Percentiles rank a stretch among this genome's conserved stretches.
Conservation (phyloP, 2,797 vertebrate genomes). For the Falco biarmicus region DNA sequence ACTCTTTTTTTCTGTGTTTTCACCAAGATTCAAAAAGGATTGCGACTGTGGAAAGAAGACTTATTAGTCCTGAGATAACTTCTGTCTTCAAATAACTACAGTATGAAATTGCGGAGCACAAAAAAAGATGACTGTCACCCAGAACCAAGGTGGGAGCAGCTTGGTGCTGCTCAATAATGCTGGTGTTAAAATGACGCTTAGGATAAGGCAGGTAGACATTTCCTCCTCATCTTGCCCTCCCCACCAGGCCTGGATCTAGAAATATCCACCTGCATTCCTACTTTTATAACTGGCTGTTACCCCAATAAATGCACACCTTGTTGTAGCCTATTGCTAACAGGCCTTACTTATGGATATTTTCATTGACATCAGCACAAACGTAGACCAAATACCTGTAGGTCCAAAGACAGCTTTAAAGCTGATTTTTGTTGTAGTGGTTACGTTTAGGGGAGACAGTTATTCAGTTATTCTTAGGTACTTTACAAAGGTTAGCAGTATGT, state of each 20-base stretch:
- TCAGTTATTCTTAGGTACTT: background rate
- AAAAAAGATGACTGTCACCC: fast-evolving
- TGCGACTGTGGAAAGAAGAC: background rate
- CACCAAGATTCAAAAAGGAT: background rate
- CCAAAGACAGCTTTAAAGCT: background rate
- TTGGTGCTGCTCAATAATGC: background rate
- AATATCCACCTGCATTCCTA: background rate
- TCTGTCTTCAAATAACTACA: background rate
- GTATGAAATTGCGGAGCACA: background rate
- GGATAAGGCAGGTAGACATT: background rate
- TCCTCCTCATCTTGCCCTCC: background rate
- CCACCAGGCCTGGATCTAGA: background rate
- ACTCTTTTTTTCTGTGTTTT: background rate
- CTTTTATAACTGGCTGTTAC: background rate
- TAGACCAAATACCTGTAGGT: background rate
- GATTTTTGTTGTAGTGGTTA: background rate
- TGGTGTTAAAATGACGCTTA: background rate
- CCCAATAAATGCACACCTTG: fast-evolving
- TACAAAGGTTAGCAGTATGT: background rate
- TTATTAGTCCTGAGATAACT: background rate
- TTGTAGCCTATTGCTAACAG: background rate
- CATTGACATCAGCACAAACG: background rate
- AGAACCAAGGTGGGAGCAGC: background rate
- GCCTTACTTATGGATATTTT: background rate
- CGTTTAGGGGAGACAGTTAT: background rate